Percentiles rank a stretch among this genome's conserved stretches.
These are phyloP conservation scores for Drosophila pachea DNA, from an alignment of 1,140 invertebrate species.

Conservation along the genomic window DNA sequence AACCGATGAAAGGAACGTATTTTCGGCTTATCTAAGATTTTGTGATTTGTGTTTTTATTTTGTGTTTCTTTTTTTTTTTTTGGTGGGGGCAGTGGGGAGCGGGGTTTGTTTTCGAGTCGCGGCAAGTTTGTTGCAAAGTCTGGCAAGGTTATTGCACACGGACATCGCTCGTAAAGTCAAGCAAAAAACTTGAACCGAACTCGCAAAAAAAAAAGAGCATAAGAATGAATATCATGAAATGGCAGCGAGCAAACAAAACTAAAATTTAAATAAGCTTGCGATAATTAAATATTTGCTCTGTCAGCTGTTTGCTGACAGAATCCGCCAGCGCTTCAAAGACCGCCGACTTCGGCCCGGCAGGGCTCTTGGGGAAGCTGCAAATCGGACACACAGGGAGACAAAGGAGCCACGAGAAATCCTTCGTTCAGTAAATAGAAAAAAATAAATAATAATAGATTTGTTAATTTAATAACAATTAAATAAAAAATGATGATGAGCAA, in stretches of 20 bases:
- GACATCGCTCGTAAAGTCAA: slow-evolving; percentile 37
- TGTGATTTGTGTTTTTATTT: slow-evolving; percentile 32
- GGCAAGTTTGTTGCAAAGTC: slow-evolving; percentile 47
- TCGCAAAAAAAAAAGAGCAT: slow-evolving; percentile 28
- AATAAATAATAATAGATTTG: background rate
- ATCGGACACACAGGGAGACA: background rate
- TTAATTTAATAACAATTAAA: no score
- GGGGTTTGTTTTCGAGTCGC: slow-evolving; percentile 46
- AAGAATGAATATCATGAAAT: slow-evolving; percentile 51
- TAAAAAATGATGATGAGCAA: no score
- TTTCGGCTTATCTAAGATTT: slow-evolving; percentile 65
- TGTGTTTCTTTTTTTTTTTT: slow-evolving; percentile 28
- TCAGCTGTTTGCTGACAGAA: slow-evolving; percentile 40
- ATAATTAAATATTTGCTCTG: slow-evolving; percentile 65
- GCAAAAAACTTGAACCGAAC: slow-evolving; percentile 9
- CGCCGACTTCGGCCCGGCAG: background rate
- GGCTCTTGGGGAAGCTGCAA: slow-evolving; percentile 1
- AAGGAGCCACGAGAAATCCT: no score
- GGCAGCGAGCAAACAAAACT: slow-evolving; percentile 29
- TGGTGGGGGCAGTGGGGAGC: no score
- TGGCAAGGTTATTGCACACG: slow-evolving; percentile 65
- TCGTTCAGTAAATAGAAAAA: background rate
- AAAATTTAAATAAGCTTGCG: slow-evolving; percentile 42
- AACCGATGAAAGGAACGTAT: slow-evolving; percentile 47
- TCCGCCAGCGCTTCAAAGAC: slow-evolving; percentile 50